These are phyloP conservation scores for Boloria selene DNA, from an alignment of 2,888 invertebrate species.

Conservation along the genomic window DNA sequence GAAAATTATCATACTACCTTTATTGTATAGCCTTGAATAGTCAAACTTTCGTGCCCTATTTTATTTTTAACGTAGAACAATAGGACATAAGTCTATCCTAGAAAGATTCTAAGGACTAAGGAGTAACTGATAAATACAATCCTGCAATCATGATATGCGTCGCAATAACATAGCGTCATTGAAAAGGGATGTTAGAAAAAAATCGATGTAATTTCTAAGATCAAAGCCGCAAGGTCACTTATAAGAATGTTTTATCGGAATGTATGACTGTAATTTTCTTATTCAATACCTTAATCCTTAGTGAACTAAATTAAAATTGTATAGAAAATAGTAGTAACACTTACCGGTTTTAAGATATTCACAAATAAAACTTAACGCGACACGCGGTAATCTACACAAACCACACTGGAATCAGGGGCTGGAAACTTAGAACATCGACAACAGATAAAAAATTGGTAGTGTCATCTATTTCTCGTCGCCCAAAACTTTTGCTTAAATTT, in stretches of 20 bases:
- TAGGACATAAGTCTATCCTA: not conserved
- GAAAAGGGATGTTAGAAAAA: conserved; percentile 14
- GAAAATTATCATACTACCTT: too few species aligned
- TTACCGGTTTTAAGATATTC: conserved; percentile 46
- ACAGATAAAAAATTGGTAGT: too few species aligned
- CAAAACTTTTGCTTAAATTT: too few species aligned
- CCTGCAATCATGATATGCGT: not conserved
- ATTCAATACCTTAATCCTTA: too few species aligned
- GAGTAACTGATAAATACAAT: not conserved
- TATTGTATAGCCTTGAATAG: too few species aligned
- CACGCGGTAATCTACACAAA: conserved; percentile 56
- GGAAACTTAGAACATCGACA: too few species aligned
- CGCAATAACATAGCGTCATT: conserved; percentile 18
- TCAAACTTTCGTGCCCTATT: too few species aligned
- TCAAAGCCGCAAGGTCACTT: conserved; percentile 15
- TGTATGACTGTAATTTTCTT: not conserved
- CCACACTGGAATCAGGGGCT: conserved; percentile 16
- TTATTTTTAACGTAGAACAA: not conserved
- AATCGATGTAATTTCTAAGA: conserved; percentile 20
- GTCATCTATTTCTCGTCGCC: too few species aligned
- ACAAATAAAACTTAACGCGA: conserved; percentile 52
- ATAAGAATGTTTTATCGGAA: conserved; percentile 5
- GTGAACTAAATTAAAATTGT: too few species aligned
- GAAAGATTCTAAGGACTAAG: not conserved
- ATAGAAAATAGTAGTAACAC: conserved; percentile 43